A percentile compares a stretch with the other conserved stretches of the same genome.
phyloP scores from a whole-genome alignment of 2,888 invertebrate genomes.

The Lagria hirta region DNA sequence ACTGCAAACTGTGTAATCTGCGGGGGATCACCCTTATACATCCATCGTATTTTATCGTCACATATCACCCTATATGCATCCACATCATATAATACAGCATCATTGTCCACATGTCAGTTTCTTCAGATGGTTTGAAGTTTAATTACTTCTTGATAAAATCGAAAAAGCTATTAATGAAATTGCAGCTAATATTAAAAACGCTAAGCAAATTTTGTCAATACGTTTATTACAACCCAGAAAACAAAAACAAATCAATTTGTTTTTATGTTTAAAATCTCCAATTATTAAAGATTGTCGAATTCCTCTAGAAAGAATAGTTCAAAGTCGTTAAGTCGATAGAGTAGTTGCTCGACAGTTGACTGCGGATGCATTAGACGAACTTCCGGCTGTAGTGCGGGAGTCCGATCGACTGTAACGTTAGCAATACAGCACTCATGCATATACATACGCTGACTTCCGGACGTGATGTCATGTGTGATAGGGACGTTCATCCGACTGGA shows the following conservation, averaged over 20 bases:
- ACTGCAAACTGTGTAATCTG: constrained; percentile 53
- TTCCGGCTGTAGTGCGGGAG: constrained; percentile 56
- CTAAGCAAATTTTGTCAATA: no score
- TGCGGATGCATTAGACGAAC: constrained; percentile 65
- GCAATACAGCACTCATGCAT: constrained; percentile 53
- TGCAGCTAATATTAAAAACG: no score
- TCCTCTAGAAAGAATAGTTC: no score
- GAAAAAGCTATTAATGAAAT: no score
- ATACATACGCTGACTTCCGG: constrained; percentile 50
- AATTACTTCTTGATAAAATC: constrained; percentile 27
- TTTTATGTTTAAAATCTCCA: no score
- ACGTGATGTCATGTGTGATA: constrained; percentile 50
- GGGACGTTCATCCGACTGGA: constrained; percentile 50
- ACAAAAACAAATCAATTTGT: no score
- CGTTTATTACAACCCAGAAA: no score
- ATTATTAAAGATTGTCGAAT: no score
- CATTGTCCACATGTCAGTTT: constrained; percentile 47
- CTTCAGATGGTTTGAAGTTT: constrained; percentile 25
- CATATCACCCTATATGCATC: constrained; percentile 42
- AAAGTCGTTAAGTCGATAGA: no score
- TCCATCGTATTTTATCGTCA: constrained; percentile 31
- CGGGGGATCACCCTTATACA: constrained; percentile 42
- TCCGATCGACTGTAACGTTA: constrained; percentile 54
- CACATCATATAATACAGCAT: constrained; percentile 33
- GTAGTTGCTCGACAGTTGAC: constrained; percentile 37